A percentile compares a stretch with the other conserved stretches of the same genome.
Evolutionary conservation across 2,797 vertebrate genomes (phyloP).

Genomic region (Pseudochirops cupreus): DNA sequence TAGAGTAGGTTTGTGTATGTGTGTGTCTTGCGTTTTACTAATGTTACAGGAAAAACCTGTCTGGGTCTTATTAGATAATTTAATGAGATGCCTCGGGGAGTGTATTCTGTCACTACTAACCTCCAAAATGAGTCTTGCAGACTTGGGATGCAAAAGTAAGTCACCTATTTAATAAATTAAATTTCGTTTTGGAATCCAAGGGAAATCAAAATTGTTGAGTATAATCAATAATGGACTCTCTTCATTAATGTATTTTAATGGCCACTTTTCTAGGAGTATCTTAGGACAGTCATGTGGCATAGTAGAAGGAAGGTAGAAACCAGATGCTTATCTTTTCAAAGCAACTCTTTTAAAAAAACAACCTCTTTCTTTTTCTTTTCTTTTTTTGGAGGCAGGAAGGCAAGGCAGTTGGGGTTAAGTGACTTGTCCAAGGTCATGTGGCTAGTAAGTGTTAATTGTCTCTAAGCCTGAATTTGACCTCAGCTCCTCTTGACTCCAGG

Average conservation of each 20-base stretch:
- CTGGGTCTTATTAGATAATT: neutral
- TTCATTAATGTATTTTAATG: neutral
- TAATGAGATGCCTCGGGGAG: slow-evolving; percentile 14
- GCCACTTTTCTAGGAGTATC: neutral
- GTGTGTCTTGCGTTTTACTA: neutral
- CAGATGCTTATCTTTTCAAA: neutral
- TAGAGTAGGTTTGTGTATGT: neutral
- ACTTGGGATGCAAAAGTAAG: neutral
- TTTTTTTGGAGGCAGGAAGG: neutral
- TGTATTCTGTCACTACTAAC: slow-evolving; percentile 35
- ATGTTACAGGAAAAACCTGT: slow-evolving; percentile 60
- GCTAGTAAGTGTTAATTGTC: too few species aligned
- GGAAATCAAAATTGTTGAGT: neutral
- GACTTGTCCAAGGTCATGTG: too few species aligned
- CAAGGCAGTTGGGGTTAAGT: too few species aligned
- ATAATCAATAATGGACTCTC: neutral
- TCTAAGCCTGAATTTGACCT: too few species aligned
- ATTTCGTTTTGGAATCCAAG: slow-evolving; percentile 30
- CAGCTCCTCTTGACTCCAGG: too few species aligned
- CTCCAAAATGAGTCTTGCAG: slow-evolving; percentile 40
- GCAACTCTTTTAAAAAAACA: slow-evolving; percentile 39
- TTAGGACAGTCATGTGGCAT: neutral
- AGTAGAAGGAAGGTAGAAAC: neutral
- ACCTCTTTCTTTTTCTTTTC: neutral
- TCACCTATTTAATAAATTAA: neutral